A percentile compares a stretch with the other conserved stretches of the same genome.
Conservation (phyloP, 2,113 vertebrate genomes). For the Tachuris rubrigastra region DNA sequence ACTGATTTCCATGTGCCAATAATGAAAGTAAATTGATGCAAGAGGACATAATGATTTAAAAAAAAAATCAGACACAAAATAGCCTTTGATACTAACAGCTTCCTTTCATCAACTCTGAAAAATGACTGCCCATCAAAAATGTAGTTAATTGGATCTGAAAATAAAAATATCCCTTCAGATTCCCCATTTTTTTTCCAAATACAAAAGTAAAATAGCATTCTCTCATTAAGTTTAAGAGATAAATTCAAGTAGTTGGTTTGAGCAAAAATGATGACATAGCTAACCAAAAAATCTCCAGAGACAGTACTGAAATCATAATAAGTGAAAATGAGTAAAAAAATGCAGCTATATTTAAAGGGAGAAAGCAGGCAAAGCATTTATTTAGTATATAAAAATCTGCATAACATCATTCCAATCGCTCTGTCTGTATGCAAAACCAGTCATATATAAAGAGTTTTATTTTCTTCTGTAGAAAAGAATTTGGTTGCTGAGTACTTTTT, state of each 20-base stretch:
- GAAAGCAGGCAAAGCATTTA: conserved; percentile 3
- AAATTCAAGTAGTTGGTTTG: background rate
- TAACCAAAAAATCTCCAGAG: background rate
- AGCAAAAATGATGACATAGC: background rate
- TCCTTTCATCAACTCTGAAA: background rate
- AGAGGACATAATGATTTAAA: background rate
- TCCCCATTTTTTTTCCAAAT: background rate
- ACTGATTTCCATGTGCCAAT: background rate
- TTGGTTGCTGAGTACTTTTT: conserved; percentile 36
- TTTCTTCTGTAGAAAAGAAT: conserved; percentile 18
- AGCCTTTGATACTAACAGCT: background rate
- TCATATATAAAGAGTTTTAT: conserved; percentile 5
- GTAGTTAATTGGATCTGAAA: background rate
- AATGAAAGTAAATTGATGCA: background rate
- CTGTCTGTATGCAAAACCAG: conserved; percentile 38
- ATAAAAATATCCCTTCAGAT: background rate
- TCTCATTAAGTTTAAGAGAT: background rate
- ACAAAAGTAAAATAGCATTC: background rate
- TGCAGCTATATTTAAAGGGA: background rate
- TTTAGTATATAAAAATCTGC: conserved; percentile 28
- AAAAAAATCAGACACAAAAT: background rate
- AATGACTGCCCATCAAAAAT: background rate
- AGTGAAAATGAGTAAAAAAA: background rate
- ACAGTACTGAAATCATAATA: conserved; percentile 1
- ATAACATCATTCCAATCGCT: conserved; percentile 41